Evolutionary conservation across 2,797 vertebrate genomes (phyloP), one percentile per base, ranked within the genome.

Genomic region (Chelon auratus): DNA sequence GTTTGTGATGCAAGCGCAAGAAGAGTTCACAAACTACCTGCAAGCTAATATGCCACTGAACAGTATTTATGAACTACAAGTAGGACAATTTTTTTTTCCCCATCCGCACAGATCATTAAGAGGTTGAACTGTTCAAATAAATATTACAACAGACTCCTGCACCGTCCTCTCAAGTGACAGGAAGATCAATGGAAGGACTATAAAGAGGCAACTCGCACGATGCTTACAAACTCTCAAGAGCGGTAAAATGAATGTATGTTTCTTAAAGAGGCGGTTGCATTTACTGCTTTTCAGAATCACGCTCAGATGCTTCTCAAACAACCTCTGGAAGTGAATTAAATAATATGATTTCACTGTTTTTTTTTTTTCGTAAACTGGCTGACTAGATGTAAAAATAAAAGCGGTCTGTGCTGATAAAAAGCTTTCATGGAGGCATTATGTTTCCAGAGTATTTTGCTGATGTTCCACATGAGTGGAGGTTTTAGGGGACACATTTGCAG

Each of bases 391-490:
- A 22, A 22, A 22, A 22, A n/a, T n/a, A n/a, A 68, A 77, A 66
- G 15, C 18, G 2, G 30, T 5, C 4, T 36, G 14, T 24, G 53
- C 37, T 9, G 50, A 64, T 78, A 36, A 57, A 64, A 59, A 47
- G 47, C 47, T 13, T 10, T 36, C 3, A 39, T 33, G 39, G 36
- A 50, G 26, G 4, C 62, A 40, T 65, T 40, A 47, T 26, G 12
- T 56, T 64, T 63, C 4, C n/a, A 54, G n/a, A 9, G 22, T 56
- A 42, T 50, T 33, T 48, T 56, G 15, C 56, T 10, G 37, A 45
- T 20, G 9, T 69, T 76, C 24, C 47, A 14, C 3, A 18, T 58
- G 58, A 60, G 58, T 64, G 10, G 43, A 8, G 43, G 69, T 73
- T 72, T 62, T 26, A 57, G 13, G 37, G 26, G 54, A 48, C 0